Conservation (phyloP, 2,888 invertebrate species). For the Caenorhabditis zanzibari region DNA sequence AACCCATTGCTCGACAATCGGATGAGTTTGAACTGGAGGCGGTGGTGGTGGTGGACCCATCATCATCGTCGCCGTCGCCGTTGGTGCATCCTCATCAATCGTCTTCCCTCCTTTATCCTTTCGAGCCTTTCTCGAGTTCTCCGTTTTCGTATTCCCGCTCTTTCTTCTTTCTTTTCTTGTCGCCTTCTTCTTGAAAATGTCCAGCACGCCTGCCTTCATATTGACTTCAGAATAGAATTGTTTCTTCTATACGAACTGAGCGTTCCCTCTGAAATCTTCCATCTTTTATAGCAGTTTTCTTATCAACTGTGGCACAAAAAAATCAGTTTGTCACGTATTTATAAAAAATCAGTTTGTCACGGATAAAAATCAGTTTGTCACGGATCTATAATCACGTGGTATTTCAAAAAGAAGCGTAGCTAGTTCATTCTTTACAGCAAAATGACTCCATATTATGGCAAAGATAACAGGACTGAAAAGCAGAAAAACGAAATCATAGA, state of each 20-base stretch:
- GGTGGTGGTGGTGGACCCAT: slow-evolving; percentile 15
- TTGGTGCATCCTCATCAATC: slow-evolving; percentile 12
- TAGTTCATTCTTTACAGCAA: too few species aligned
- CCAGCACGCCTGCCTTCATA: slow-evolving; percentile 16
- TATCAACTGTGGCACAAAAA: neutral
- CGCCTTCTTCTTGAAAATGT: slow-evolving; percentile 28
- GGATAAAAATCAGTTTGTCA: too few species aligned
- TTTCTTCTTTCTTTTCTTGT: slow-evolving; percentile 25
- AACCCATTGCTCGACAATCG: slow-evolving; percentile 57
- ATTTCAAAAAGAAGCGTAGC: too few species aligned
- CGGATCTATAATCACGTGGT: too few species aligned
- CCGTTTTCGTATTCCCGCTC: slow-evolving; percentile 39
- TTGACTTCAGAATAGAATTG: slow-evolving; percentile 15
- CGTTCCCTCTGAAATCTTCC: neutral
- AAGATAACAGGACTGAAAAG: too few species aligned
- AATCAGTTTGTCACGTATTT: too few species aligned
- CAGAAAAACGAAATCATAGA: too few species aligned
- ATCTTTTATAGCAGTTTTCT: neutral
- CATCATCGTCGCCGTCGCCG: neutral
- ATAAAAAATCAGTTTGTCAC: too few species aligned
- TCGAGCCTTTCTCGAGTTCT: slow-evolving; percentile 11
- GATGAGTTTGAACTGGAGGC: slow-evolving; percentile 38
- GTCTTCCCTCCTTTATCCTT: slow-evolving; percentile 47
- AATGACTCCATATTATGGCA: too few species aligned
- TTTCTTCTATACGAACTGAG: neutral